Percentiles rank a stretch among this genome's conserved stretches.
Evolutionary conservation across 2,113 vertebrate species (phyloP).

Genomic region (Cariama cristata): DNA sequence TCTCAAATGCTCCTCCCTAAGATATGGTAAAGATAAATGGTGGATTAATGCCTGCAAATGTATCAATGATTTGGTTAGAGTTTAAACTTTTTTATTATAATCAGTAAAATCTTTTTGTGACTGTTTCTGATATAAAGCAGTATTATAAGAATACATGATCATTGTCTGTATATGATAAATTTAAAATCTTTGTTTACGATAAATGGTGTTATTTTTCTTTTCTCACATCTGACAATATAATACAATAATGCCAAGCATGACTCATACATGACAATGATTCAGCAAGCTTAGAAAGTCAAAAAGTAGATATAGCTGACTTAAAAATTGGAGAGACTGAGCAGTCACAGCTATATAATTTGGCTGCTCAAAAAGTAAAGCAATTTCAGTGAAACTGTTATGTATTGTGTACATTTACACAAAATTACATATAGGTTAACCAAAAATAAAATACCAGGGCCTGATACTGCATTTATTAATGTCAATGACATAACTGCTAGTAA

Average conservation of each 20-base stretch:
- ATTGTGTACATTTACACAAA: background rate
- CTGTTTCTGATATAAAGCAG: background rate
- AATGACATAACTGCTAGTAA: background rate
- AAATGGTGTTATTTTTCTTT: conserved; percentile 18
- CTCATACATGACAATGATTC: conserved; percentile 42
- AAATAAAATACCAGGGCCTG: background rate
- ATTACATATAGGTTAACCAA: background rate
- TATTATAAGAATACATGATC: background rate
- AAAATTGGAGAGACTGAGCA: background rate
- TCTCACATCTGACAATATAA: conserved; percentile 9
- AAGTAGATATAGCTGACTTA: background rate
- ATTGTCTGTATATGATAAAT: background rate
- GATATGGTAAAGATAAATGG: background rate
- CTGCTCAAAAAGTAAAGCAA: background rate
- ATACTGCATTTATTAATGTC: background rate
- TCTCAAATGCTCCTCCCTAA: background rate
- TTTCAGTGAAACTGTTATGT: background rate
- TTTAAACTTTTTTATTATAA: background rate
- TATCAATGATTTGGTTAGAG: background rate
- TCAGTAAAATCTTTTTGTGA: background rate
- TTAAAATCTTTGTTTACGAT: background rate
- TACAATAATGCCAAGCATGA: background rate
- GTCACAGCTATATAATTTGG: background rate
- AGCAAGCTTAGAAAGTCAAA: conserved; percentile 36
- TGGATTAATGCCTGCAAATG: background rate